A percentile compares a stretch with the other conserved stretches of the same genome.
These are phyloP conservation scores for Drosophila prolongata DNA, from an alignment of 2,888 invertebrate genomes.

Conservation along the genomic window DNA sequence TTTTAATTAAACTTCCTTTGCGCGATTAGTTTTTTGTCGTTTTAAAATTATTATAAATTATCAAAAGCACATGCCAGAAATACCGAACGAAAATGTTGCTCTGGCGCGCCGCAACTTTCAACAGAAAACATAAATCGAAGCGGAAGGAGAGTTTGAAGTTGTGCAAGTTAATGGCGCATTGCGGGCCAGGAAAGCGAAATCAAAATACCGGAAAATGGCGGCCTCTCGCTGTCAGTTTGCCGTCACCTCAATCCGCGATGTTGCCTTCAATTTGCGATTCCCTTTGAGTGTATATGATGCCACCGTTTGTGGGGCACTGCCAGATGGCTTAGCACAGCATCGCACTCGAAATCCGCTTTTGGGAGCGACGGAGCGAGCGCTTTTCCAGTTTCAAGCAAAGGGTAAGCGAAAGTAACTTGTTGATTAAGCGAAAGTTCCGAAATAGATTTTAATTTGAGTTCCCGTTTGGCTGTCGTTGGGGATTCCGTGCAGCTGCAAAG, in stretches of 20 bases:
- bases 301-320: conserved; percentile 17
- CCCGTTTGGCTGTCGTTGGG: background rate
- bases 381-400: conserved; percentile 5
- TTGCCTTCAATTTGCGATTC: conserved; percentile 49
- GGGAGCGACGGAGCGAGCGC: conserved; percentile 6
- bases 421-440: conserved; percentile 36
- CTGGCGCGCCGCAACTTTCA: conserved; percentile 45
- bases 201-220: conserved; percentile 57
- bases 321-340: conserved; percentile 2
- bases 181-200: conserved; percentile 28
- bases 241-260: conserved; percentile 46
- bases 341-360: conserved; percentile 15
- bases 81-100: conserved; percentile 14
- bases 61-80: conserved; percentile 14
- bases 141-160: conserved; percentile 34
- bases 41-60: conserved; percentile 18
- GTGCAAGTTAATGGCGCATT: conserved; percentile 31
- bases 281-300: conserved; percentile 31
- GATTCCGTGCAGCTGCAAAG: conserved; percentile 23
- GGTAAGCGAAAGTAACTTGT: conserved; percentile 18
- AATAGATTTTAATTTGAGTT: conserved; percentile 32
- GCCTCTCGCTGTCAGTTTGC: conserved; percentile 28
- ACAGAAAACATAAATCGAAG: conserved; percentile 38
- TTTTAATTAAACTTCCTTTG: conserved; percentile 5
- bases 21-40: conserved; percentile 1